Evolutionary conservation across 2,888 invertebrate genomes (phyloP).

Genomic region (Lycia hirtaria): DNA sequence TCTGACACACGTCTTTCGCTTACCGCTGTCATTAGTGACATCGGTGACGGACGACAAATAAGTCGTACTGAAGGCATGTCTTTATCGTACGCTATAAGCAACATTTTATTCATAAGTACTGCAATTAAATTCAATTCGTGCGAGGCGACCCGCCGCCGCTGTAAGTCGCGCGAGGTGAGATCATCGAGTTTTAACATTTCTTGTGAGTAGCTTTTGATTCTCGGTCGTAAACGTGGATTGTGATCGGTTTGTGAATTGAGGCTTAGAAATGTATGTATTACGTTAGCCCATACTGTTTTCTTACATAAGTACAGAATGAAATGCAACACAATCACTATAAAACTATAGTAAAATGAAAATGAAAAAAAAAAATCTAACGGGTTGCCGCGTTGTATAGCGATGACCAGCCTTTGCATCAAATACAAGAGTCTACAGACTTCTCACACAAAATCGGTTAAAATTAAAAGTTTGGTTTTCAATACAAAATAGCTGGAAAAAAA

Average conservation of each 20-base stretch:
- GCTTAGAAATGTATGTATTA: not conserved
- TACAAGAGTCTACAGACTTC: too few relatives aligned
- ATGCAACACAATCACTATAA: too few relatives aligned
- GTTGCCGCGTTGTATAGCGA: too few relatives aligned
- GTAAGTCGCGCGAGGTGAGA: slow-evolving; percentile 11
- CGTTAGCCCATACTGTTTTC: not conserved
- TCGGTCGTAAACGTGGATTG: slow-evolving; percentile 12
- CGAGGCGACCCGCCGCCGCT: not conserved
- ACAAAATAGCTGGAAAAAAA: too few relatives aligned
- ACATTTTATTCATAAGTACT: not conserved
- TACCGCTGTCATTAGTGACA: too few relatives aligned
- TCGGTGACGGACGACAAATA: too few relatives aligned
- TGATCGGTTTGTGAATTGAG: slow-evolving; percentile 5
- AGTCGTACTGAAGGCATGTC: not conserved
- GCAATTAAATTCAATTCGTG: slow-evolving; percentile 3
- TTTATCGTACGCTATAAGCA: slow-evolving; percentile 6
- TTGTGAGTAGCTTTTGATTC: slow-evolving; percentile 1
- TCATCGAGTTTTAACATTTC: slow-evolving; percentile 11
- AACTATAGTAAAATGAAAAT: too few relatives aligned
- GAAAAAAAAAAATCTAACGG: too few relatives aligned
- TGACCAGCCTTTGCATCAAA: too few relatives aligned
- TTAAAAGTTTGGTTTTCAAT: too few relatives aligned
- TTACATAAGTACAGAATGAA: not conserved
- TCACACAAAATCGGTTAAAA: too few relatives aligned
- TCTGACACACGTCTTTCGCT: too few relatives aligned